Percentiles rank a stretch among this genome's conserved stretches.
Evolutionary conservation across 2,113 vertebrate species (phyloP).

Genomic region (Pseudopipra pipra): DNA sequence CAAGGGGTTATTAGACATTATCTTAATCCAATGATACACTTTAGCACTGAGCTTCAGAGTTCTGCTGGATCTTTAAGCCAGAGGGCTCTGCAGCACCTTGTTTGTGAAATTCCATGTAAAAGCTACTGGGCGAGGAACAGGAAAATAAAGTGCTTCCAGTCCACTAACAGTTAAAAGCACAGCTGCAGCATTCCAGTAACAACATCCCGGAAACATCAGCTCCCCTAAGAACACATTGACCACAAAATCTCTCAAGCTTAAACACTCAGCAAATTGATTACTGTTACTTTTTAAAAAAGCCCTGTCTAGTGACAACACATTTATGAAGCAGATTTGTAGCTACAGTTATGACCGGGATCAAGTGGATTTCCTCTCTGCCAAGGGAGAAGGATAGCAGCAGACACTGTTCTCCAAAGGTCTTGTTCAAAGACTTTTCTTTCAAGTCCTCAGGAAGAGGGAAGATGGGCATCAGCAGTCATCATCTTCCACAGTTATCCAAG

Average conservation of each 20-base stretch:
- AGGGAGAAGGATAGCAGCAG: background rate
- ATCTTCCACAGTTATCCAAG: background rate
- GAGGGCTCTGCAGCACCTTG: background rate
- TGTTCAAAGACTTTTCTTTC: background rate
- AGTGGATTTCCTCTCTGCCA: background rate
- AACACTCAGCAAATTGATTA: constrained; percentile 12
- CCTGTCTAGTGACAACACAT: background rate
- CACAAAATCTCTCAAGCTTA: constrained; percentile 37
- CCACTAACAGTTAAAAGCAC: constrained; percentile 27
- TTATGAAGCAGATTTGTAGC: background rate
- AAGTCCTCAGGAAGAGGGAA: background rate
- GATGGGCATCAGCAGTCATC: background rate
- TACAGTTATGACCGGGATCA: background rate
- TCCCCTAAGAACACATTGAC: constrained; percentile 28
- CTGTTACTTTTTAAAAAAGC: background rate
- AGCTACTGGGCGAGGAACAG: background rate
- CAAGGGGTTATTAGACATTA: background rate
- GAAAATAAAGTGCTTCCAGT: background rate
- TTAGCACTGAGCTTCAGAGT: background rate
- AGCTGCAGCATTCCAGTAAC: constrained; percentile 42
- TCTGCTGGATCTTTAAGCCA: background rate
- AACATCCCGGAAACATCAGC: constrained; percentile 15
- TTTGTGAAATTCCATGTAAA: background rate
- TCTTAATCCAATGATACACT: background rate
- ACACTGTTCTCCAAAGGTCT: background rate